Conservation (phyloP, 2,797 vertebrate species). For the Miichthys miiuy region DNA sequence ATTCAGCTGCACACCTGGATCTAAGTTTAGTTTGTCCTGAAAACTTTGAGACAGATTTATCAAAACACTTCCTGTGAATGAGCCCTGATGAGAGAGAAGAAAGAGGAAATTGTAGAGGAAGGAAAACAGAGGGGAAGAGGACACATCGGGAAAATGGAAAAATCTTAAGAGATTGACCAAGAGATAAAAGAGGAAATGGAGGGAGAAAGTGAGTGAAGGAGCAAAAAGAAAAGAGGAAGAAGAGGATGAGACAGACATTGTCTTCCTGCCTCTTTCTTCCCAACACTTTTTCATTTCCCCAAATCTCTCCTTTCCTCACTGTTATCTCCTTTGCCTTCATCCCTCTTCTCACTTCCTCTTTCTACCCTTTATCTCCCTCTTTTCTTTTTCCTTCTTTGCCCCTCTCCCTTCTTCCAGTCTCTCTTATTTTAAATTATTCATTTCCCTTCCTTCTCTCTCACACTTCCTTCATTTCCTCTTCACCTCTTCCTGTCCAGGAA, state of each 20-base stretch:
- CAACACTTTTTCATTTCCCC: no score
- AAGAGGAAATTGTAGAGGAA: no score
- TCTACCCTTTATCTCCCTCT: not conserved
- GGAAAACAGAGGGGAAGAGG: no score
- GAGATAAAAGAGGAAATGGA: no score
- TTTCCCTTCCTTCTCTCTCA: not conserved
- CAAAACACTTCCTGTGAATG: not conserved
- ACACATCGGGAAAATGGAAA: no score
- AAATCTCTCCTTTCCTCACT: not conserved
- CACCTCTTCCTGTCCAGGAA: not conserved
- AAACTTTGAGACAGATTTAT: conserved; percentile 4
- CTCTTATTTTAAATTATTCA: not conserved
- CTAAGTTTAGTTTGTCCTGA: not conserved
- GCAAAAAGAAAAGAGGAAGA: no score
- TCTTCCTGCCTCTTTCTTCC: not conserved
- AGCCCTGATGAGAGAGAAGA: not conserved
- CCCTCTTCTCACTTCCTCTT: not conserved
- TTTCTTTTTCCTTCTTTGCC: not conserved
- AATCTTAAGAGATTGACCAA: no score
- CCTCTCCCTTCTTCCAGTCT: not conserved
- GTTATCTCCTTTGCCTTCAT: not conserved
- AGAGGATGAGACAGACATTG: no score
- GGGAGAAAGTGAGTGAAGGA: no score
- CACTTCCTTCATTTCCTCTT: not conserved
- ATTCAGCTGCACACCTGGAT: conserved; percentile 39